A percentile compares a stretch with the other conserved stretches of the same genome.
These are phyloP conservation scores for Oenanthe melanoleuca DNA, from an alignment of 2,113 vertebrate species.

Conservation along the genomic window DNA sequence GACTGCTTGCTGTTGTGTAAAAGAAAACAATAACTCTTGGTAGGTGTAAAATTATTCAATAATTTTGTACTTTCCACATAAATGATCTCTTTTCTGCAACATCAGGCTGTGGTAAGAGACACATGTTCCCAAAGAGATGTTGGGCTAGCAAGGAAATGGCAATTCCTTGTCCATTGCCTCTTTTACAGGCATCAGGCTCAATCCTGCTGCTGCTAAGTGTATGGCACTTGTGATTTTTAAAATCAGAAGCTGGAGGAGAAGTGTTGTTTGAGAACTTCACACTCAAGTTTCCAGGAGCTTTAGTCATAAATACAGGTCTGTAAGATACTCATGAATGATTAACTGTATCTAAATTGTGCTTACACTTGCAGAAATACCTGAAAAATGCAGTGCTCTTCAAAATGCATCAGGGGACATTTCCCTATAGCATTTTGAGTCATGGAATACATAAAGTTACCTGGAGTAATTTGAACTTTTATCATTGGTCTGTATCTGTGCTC, in stretches of 20 bases:
- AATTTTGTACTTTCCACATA: neutral
- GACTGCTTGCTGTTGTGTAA: neutral
- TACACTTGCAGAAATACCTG: slow-evolving; percentile 46
- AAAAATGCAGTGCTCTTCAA: slow-evolving; percentile 11
- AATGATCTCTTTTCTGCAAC: neutral
- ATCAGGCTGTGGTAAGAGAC: neutral
- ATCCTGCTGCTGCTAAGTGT: neutral
- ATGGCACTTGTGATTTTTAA: neutral
- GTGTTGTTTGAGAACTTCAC: slow-evolving; percentile 47
- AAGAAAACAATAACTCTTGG: slow-evolving; percentile 21
- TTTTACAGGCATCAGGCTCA: neutral
- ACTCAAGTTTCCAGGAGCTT: slow-evolving; percentile 63
- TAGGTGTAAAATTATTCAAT: neutral
- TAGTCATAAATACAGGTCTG: slow-evolving; percentile 58
- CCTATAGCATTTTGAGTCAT: neutral
- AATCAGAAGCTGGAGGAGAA: neutral
- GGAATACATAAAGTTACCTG: neutral
- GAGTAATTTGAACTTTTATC: slow-evolving; percentile 19
- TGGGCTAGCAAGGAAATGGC: neutral
- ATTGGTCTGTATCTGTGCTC: neutral
- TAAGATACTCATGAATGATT: slow-evolving; percentile 59
- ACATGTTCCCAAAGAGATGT: neutral
- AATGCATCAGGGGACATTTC: neutral
- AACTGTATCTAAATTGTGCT: slow-evolving; percentile 22
- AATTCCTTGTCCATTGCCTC: slow-evolving; percentile 27